Evolutionary conservation across 2,797 vertebrate species (phyloP).

Genomic region (Euphonia xanthogaster): DNA sequence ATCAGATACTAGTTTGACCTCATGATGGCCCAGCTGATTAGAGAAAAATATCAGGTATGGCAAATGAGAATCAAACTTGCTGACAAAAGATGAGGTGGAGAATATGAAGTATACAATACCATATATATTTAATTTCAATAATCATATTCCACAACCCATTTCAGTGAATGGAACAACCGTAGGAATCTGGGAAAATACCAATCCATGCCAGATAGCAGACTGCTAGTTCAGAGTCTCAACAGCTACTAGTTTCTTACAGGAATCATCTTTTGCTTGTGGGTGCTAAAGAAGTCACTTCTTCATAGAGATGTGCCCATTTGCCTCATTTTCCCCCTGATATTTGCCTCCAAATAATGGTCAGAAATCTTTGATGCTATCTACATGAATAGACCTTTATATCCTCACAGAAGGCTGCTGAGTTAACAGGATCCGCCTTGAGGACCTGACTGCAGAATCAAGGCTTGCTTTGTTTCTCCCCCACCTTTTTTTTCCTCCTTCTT

Average conservation of each 20-base stretch:
- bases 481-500: background rate
- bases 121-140: background rate
- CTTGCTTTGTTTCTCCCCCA: slow-evolving; percentile 36
- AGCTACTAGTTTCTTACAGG: background rate
- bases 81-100: background rate
- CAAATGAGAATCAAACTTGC: background rate
- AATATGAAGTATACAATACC: background rate
- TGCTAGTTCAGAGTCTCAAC: background rate
- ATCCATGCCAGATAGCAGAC: background rate
- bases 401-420: slow-evolving; percentile 20
- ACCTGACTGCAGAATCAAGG: slow-evolving; percentile 28
- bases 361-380: background rate
- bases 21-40: background rate
- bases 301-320: background rate
- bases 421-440: slow-evolving; percentile 16
- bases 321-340: background rate
- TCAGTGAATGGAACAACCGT: background rate
- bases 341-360: background rate
- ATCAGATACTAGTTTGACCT: background rate
- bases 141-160: background rate
- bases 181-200: background rate
- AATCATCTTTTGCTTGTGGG: background rate
- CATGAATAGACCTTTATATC: slow-evolving; percentile 47
- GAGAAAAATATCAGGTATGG: background rate
- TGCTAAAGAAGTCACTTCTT: background rate